A percentile compares a stretch with the other conserved stretches of the same genome.
Conservation (phyloP, 2,113 vertebrate species). For the Archilochus colubris region DNA sequence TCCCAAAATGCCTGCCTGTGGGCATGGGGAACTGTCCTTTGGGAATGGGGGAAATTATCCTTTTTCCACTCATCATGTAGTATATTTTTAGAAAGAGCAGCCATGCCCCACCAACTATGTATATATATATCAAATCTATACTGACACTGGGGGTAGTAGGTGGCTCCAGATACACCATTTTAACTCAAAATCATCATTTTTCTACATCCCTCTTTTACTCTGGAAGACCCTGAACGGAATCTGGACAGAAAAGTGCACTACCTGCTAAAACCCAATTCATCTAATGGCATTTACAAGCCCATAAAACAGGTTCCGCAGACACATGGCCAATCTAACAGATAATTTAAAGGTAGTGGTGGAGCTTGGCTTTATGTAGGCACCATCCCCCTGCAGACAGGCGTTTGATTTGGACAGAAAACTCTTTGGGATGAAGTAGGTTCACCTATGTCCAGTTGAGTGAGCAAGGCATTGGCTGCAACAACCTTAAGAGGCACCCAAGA, state of each 20-base stretch:
- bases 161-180: neutral
- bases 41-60: neutral
- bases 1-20: neutral
- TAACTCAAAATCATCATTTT: neutral
- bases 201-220: neutral
- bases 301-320: conserved; percentile 24
- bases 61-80: neutral
- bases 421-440: neutral
- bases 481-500: neutral
- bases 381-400: neutral
- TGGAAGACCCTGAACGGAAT: neutral
- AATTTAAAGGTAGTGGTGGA: neutral
- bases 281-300: conserved; percentile 29
- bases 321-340: neutral
- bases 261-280: conserved; percentile 21
- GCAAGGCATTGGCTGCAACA: neutral
- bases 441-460: neutral
- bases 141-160: too few species aligned
- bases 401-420: neutral
- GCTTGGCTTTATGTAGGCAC: neutral
- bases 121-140: neutral
- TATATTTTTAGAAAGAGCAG: neutral
- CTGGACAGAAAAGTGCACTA: neutral
- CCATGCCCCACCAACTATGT: too few species aligned
- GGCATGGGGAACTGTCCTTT: neutral